Conservation (phyloP, 2,888 invertebrate genomes). For the Standfussiana lucernea region DNA sequence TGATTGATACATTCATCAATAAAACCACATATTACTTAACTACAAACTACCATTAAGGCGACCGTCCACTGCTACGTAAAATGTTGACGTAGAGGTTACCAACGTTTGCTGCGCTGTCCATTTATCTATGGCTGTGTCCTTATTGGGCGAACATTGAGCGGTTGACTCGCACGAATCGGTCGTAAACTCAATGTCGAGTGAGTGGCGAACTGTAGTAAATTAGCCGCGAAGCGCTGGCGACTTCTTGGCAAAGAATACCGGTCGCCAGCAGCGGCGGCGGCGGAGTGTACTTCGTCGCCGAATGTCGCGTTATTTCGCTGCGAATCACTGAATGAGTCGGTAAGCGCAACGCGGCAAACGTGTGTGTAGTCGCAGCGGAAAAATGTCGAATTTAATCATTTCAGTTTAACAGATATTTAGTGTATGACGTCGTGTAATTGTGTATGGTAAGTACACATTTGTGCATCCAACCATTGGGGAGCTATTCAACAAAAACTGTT, state of each 20-base stretch:
- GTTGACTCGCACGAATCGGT: background rate
- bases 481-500: too few species aligned
- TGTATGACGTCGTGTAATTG: too few species aligned
- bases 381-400: too few species aligned
- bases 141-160: background rate
- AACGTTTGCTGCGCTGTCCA: background rate
- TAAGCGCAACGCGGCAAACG: background rate
- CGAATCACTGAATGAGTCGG: background rate
- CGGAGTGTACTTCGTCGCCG: too few species aligned
- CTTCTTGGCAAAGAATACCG: background rate
- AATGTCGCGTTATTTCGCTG: background rate
- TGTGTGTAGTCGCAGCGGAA: too few species aligned
- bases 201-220: background rate
- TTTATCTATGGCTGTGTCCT: background rate
- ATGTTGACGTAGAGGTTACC: background rate
- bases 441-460: too few species aligned
- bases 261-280: too few species aligned
- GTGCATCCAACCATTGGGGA: too few species aligned
- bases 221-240: too few species aligned
- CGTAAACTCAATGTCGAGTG: too few species aligned
- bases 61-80: background rate
- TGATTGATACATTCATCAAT: constrained; percentile 35
- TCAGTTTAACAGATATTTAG: too few species aligned
- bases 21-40: constrained; percentile 15
- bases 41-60: background rate